phyloP scores from a whole-genome alignment of 1,140 invertebrate species.

The Mizuhopecten yessoensis region DNA sequence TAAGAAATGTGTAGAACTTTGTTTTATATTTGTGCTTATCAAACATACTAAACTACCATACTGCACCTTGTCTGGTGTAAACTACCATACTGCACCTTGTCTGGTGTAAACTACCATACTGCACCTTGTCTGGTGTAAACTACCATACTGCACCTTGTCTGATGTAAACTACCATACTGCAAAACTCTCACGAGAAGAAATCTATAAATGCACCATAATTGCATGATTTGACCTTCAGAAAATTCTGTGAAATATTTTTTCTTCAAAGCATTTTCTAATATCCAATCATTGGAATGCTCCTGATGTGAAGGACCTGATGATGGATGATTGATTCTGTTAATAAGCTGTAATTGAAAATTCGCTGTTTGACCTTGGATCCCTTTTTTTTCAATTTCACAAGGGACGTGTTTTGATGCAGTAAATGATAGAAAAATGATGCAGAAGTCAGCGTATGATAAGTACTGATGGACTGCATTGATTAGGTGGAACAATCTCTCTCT shows the following conservation, averaged over 20 bases:
- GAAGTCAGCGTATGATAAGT: not conserved
- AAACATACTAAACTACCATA: too few relatives aligned
- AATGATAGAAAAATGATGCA: slow-evolving; percentile 38
- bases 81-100: too few relatives aligned
- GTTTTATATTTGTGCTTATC: too few relatives aligned
- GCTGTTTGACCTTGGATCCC: not conserved
- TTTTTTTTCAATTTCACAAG: slow-evolving; percentile 28
- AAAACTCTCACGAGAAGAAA: too few relatives aligned
- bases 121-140: too few relatives aligned
- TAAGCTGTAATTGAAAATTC: not conserved
- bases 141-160: too few relatives aligned
- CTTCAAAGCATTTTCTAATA: not conserved
- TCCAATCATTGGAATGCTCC: not conserved
- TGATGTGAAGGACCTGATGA: not conserved
- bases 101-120: too few relatives aligned
- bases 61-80: too few relatives aligned
- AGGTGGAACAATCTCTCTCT: slow-evolving; percentile 8
- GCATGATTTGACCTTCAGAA: too few relatives aligned
- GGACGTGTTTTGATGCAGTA: slow-evolving; percentile 6
- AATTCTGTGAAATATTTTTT: not conserved
- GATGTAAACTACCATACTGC: too few relatives aligned
- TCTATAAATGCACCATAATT: too few relatives aligned
- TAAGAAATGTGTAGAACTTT: too few relatives aligned
- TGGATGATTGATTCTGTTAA: not conserved
- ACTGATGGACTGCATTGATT: not conserved